Conservation (phyloP, 2,797 vertebrate species). For the Arnoldichthys spilopterus region DNA sequence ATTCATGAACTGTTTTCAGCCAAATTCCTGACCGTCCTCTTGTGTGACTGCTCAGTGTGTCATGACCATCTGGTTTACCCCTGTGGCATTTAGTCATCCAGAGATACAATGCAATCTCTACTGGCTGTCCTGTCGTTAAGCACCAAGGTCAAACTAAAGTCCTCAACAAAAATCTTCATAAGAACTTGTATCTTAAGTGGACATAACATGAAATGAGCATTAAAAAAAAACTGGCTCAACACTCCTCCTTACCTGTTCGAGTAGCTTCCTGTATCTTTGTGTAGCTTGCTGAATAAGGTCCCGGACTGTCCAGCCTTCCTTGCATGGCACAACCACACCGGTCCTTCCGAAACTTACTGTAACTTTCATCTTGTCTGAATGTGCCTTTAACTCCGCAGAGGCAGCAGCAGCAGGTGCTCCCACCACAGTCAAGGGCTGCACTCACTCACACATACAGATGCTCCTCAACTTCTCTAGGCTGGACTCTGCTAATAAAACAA, state of each 20-base stretch:
- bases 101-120: neutral
- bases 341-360: conserved; percentile 93
- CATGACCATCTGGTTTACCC: neutral
- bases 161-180: conserved; percentile 17
- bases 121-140: neutral
- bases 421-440: conserved; percentile 2
- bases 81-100: neutral
- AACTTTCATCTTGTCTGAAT: conserved; percentile 86
- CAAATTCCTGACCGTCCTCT: neutral
- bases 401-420: conserved; percentile 11
- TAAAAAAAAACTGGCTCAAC: neutral
- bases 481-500: neutral
- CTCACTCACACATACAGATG: neutral
- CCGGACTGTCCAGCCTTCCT: conserved; percentile 89
- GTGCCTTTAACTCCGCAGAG: neutral
- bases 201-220: neutral
- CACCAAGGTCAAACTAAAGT: neutral
- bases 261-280: conserved; percentile 90
- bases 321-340: conserved; percentile 93
- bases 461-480: neutral
- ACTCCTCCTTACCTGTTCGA: conserved; percentile 84
- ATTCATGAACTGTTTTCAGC: neutral
- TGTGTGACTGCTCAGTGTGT: conserved; percentile 5
- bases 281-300: conserved; percentile 94
- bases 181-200: no score